phyloP scores from a whole-genome alignment of 2,113 vertebrate species.

The Halcyon malimbica region DNA sequence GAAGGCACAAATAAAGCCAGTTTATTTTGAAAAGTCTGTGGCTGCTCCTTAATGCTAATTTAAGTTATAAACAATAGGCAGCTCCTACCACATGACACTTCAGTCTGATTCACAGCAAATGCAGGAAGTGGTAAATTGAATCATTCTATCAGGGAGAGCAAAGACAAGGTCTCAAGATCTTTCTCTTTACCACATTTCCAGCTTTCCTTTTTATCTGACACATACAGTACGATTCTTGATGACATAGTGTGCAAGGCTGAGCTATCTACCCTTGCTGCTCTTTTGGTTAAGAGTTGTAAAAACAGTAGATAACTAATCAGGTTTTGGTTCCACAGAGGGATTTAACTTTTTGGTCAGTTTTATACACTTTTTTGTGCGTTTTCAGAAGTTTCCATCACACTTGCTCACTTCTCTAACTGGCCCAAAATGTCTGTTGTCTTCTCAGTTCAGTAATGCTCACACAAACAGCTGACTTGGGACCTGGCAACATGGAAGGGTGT shows the following conservation, averaged over 20 bases:
- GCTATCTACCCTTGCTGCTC: neutral
- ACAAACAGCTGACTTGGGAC: neutral
- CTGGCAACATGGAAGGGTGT: neutral
- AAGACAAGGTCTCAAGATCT: neutral
- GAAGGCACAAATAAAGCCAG: conserved; percentile 59
- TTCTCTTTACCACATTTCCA: neutral
- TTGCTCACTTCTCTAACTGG: neutral
- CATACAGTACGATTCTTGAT: fast-evolving
- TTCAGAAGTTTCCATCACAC: neutral
- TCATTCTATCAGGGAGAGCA: neutral
- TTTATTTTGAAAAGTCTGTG: conserved; percentile 58
- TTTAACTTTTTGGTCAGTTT: neutral
- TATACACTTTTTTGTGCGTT: neutral
- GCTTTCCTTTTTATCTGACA: neutral
- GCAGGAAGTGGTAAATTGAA: conserved; percentile 18
- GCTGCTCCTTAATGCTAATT: conserved; percentile 61
- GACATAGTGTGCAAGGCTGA: neutral
- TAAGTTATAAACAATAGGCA: conserved; percentile 56
- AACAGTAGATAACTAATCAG: neutral
- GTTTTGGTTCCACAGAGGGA: neutral
- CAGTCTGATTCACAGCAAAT: conserved; percentile 12
- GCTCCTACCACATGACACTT: conserved; percentile 37
- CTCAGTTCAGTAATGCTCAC: fast-evolving
- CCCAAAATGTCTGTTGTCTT: neutral
- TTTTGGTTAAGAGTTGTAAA: neutral